A percentile compares a stretch with the other conserved stretches of the same genome.
These are phyloP conservation scores for Hypomecis punctinalis DNA, from an alignment of 2,888 invertebrate species.

Conservation along the genomic window DNA sequence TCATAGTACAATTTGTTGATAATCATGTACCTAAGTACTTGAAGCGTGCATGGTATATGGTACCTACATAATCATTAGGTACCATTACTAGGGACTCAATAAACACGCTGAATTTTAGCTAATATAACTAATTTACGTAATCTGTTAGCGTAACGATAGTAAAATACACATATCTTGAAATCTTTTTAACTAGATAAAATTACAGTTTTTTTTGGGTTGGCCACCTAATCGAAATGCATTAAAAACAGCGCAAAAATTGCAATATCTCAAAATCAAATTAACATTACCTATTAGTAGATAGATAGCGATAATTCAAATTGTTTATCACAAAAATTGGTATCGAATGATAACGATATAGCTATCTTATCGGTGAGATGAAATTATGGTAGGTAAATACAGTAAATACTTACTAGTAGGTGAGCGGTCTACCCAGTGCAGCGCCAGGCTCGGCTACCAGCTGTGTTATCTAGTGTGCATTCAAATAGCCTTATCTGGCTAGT, in stretches of 20 bases:
- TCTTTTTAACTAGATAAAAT: no score
- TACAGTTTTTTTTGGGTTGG: neutral
- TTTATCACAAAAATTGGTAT: conserved; percentile 53
- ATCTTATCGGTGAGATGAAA: conserved; percentile 70
- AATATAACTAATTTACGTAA: no score
- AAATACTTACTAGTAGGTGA: conserved; percentile 54
- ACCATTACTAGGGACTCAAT: no score
- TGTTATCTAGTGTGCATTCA: conserved; percentile 59
- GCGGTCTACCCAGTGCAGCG: conserved; percentile 57
- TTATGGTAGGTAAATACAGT: conserved; percentile 54
- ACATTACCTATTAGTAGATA: conserved; percentile 49
- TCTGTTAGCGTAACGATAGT: no score
- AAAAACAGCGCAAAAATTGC: conserved; percentile 39
- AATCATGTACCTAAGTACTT: no score
- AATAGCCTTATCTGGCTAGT: conserved; percentile 53
- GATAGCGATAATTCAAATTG: conserved; percentile 54
- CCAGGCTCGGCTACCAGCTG: conserved; percentile 29
- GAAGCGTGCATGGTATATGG: no score
- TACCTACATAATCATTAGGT: no score
- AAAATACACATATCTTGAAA: no score
- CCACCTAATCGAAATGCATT: conserved; percentile 26
- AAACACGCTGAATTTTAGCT: no score
- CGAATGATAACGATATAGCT: conserved; percentile 40
- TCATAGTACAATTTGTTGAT: no score
- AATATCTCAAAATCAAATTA: conserved; percentile 58